Evolutionary conservation across 2,797 vertebrate species (phyloP).

Genomic region (Channa striata): DNA sequence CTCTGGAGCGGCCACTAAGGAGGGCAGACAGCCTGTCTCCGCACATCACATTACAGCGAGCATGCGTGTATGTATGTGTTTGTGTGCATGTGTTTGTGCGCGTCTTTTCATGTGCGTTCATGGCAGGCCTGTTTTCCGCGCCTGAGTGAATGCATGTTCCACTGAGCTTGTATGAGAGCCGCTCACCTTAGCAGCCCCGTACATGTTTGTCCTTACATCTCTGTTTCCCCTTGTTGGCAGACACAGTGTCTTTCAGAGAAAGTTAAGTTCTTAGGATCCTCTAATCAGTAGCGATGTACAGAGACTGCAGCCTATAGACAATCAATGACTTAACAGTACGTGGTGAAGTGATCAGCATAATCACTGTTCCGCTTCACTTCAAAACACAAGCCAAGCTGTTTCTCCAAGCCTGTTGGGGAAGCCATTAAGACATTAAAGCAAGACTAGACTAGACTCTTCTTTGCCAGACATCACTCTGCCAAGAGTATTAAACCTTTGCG

Average conservation of each 20-base stretch:
- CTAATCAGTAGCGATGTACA: slow-evolving; percentile 74
- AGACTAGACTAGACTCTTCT: slow-evolving; percentile 53
- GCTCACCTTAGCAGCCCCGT: slow-evolving; percentile 17
- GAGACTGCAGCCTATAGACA: slow-evolving; percentile 69
- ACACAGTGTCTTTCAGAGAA: slow-evolving; percentile 57
- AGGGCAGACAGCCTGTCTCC: slow-evolving; percentile 76
- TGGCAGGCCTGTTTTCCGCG: slow-evolving; percentile 31
- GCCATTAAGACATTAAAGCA: slow-evolving; percentile 62
- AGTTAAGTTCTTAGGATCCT: slow-evolving; percentile 61
- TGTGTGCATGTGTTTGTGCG: slow-evolving; percentile 31
- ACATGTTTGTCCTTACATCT: slow-evolving; percentile 42
- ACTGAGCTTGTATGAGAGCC: slow-evolving; percentile 48
- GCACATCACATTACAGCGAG: slow-evolving; percentile 68
- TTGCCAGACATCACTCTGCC: slow-evolving; percentile 43
- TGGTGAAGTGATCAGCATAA: slow-evolving; percentile 75
- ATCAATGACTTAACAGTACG: slow-evolving; percentile 79
- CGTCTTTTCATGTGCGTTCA: slow-evolving; percentile 45
- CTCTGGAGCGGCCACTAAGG: slow-evolving; percentile 61
- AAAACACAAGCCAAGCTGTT: slow-evolving; percentile 74
- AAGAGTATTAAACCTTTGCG: slow-evolving; percentile 28
- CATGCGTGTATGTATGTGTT: slow-evolving; percentile 52
- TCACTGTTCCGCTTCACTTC: slow-evolving; percentile 65
- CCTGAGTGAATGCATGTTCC: slow-evolving; percentile 49
- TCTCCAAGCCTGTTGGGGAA: slow-evolving; percentile 68
- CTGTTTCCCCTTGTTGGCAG: slow-evolving; percentile 30